These are phyloP conservation scores for Lophius piscatorius DNA, from an alignment of 2,113 vertebrate species.

Conservation along the genomic window DNA sequence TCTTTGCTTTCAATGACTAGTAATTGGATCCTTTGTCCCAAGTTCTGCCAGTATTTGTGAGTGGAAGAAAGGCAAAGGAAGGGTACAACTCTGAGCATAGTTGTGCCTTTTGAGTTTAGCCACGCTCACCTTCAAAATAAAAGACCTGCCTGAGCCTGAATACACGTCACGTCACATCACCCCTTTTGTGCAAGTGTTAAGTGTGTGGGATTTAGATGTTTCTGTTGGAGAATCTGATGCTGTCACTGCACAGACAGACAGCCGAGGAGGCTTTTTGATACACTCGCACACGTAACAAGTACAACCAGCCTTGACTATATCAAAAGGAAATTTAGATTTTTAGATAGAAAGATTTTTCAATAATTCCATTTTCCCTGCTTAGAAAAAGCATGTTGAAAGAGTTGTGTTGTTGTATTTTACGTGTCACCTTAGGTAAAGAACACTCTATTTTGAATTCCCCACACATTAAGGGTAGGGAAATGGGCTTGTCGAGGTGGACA, in stretches of 20 bases:
- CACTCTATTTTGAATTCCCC: conserved; percentile 64
- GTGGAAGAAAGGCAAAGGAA: conserved; percentile 65
- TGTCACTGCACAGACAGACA: conserved; percentile 61
- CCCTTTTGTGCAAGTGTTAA: conserved; percentile 70
- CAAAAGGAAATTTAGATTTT: conserved; percentile 54
- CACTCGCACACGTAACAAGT: conserved; percentile 41
- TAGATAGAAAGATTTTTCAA: conserved; percentile 72
- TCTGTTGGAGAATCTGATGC: conserved; percentile 68
- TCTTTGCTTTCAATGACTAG: conserved; percentile 70
- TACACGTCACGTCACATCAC: conserved; percentile 53
- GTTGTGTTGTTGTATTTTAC: background rate
- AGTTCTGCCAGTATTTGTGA: conserved; percentile 66
- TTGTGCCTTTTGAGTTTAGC: conserved; percentile 70
- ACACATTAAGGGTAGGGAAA: conserved; percentile 69
- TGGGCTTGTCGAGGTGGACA: conserved; percentile 57
- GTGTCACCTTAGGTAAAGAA: conserved; percentile 68
- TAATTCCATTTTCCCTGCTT: conserved; percentile 46
- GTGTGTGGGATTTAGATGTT: conserved; percentile 77
- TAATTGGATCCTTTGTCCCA: conserved; percentile 79
- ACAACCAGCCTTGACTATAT: conserved; percentile 59
- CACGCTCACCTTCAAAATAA: conserved; percentile 72
- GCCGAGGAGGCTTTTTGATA: conserved; percentile 54
- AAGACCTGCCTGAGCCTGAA: conserved; percentile 61
- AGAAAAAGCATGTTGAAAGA: conserved; percentile 34
- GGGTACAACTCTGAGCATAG: conserved; percentile 64